Evolutionary conservation across 1,140 invertebrate genomes (phyloP).

Genomic region (Drosophila ananassae): DNA sequence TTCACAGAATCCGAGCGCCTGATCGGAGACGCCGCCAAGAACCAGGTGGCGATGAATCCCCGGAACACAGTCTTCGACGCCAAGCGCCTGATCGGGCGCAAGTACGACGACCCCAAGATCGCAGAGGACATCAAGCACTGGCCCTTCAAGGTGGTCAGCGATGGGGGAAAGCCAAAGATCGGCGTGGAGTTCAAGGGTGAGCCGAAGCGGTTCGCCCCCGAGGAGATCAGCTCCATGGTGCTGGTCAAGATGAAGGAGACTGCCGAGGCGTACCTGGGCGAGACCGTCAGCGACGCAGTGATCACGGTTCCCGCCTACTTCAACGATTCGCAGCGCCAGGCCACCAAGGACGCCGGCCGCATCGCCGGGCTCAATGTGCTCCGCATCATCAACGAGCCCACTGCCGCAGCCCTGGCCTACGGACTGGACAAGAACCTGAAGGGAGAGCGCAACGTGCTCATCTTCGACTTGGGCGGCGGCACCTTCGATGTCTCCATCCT

Average conservation of each 20-base stretch:
- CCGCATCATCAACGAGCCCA: slow-evolving; percentile 90
- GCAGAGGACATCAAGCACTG: slow-evolving; percentile 91
- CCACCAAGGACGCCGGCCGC: slow-evolving; percentile 88
- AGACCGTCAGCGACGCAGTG: slow-evolving; percentile 87
- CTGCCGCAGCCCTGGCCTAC: slow-evolving; percentile 90
- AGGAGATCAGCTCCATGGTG: slow-evolving; percentile 92
- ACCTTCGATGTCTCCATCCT: slow-evolving; percentile 94
- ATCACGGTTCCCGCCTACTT: slow-evolving; percentile 87
- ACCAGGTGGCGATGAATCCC: slow-evolving; percentile 4
- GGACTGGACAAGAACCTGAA: slow-evolving; percentile 90
- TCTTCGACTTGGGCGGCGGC: slow-evolving; percentile 90
- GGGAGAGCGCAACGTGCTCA: slow-evolving; percentile 90
- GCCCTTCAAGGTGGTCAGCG: slow-evolving; percentile 89
- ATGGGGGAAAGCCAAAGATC: slow-evolving; percentile 88
- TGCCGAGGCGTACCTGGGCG: slow-evolving; percentile 91
- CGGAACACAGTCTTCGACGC: slow-evolving; percentile 82
- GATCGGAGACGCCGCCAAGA: slow-evolving; percentile 5
- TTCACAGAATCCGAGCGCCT: slow-evolving; percentile 88
- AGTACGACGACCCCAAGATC: slow-evolving; percentile 89
- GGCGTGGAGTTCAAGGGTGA: slow-evolving; percentile 90
- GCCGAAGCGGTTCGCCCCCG: slow-evolving; percentile 89
- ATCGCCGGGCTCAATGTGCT: slow-evolving; percentile 89
- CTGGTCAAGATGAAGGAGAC: slow-evolving; percentile 92
- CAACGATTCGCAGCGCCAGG: slow-evolving; percentile 88
- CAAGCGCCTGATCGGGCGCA: slow-evolving; percentile 88